These are phyloP conservation scores for Geococcyx californianus DNA, from an alignment of 2,113 vertebrate species.

Conservation along the genomic window DNA sequence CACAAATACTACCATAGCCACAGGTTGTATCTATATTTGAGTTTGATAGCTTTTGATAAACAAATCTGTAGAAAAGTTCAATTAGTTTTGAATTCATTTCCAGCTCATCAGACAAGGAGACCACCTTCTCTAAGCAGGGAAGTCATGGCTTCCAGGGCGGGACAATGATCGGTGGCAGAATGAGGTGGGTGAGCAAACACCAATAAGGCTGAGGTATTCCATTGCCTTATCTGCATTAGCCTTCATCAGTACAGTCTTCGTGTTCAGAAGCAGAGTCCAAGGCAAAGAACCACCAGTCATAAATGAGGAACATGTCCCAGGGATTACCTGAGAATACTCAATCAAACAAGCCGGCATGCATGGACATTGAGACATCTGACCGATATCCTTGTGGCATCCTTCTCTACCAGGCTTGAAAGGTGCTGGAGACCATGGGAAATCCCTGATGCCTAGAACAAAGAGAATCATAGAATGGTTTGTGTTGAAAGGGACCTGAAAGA, in stretches of 20 bases:
- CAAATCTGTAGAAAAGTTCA: neutral
- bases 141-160: neutral
- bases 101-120: neutral
- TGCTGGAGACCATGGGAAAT: neutral
- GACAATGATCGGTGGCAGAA: too few relatives aligned
- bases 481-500: too few relatives aligned
- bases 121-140: neutral
- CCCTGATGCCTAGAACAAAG: neutral
- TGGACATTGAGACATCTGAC: neutral
- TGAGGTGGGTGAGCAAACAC: neutral
- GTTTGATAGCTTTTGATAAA: neutral
- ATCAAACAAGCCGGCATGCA: neutral
- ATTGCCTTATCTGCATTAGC: neutral
- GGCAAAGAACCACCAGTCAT: neutral
- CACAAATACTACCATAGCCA: neutral
- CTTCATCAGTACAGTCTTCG: neutral
- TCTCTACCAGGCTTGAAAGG: neutral
- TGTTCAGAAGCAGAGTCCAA: neutral
- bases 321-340: neutral
- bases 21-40: neutral
- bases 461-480: neutral
- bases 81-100: neutral
- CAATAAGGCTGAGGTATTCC: accelerated
- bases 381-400: neutral
- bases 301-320: neutral